A percentile compares a stretch with the other conserved stretches of the same genome.
These are phyloP conservation scores for Botia almorhae DNA, from an alignment of 2,797 vertebrate genomes.

Conservation along the genomic window DNA sequence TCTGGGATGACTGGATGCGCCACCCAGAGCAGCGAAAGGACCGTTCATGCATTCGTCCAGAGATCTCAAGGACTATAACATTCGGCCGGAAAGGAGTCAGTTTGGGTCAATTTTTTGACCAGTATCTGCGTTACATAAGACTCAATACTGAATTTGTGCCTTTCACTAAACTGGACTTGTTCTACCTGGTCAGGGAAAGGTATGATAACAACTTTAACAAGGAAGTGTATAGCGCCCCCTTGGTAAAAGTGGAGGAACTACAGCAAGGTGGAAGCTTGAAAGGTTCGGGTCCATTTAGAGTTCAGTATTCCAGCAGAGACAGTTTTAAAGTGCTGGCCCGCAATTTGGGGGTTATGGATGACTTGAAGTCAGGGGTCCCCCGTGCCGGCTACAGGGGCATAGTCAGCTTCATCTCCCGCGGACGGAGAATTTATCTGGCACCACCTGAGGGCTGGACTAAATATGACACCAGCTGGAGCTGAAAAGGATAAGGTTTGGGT, in stretches of 20 bases:
- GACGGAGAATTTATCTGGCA: slow-evolving; percentile 88
- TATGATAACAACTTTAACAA: slow-evolving; percentile 82
- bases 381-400: slow-evolving; percentile 91
- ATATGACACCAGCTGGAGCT: slow-evolving; percentile 93
- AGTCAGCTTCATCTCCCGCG: slow-evolving; percentile 86
- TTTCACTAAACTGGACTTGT: slow-evolving; percentile 88
- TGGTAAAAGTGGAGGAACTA: slow-evolving; percentile 84
- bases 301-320: slow-evolving; percentile 88
- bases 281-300: slow-evolving; percentile 80
- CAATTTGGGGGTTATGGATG: slow-evolving; percentile 91
- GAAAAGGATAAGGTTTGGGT: slow-evolving; percentile 61
- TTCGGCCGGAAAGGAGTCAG: slow-evolving; percentile 96
- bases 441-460: slow-evolving; percentile 88
- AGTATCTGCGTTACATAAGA: slow-evolving; percentile 93
- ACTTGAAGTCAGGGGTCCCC: slow-evolving; percentile 94
- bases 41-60: slow-evolving; percentile 89
- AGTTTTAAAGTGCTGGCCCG: slow-evolving; percentile 91
- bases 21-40: slow-evolving; percentile 87
- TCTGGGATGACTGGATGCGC: slow-evolving; percentile 98
- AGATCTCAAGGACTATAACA: slow-evolving; percentile 92
- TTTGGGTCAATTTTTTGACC: slow-evolving; percentile 96
- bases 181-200: slow-evolving; percentile 82
- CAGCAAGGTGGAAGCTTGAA: slow-evolving; percentile 74
- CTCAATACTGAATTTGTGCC: slow-evolving; percentile 92
- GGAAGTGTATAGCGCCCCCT: slow-evolving; percentile 81